Evolutionary conservation across 2,113 vertebrate species (phyloP).

Genomic region (Muntiacus muntjak): DNA sequence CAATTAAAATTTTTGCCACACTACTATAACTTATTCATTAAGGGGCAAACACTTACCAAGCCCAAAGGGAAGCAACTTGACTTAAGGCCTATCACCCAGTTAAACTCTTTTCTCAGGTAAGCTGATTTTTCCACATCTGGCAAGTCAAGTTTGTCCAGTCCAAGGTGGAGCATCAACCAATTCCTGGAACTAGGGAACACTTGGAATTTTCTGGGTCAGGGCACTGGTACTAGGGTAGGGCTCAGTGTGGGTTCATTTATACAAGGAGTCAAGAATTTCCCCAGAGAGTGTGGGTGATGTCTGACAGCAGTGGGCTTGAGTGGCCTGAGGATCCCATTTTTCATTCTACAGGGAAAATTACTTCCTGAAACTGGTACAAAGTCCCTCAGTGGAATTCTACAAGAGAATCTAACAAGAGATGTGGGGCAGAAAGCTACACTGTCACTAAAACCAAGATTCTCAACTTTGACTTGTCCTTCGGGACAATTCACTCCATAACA

Average conservation of each 20-base stretch:
- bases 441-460: neutral
- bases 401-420: neutral
- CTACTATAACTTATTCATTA: neutral
- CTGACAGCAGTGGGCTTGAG: neutral
- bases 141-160: neutral
- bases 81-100: neutral
- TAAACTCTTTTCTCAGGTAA: neutral
- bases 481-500: neutral
- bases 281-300: neutral
- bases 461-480: neutral
- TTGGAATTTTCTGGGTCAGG: slow-evolving; percentile 30
- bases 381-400: neutral
- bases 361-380: neutral
- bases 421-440: neutral
- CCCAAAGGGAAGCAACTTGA: neutral
- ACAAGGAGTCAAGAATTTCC: neutral
- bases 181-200: neutral
- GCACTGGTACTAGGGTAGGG: neutral
- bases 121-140: neutral
- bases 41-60: neutral
- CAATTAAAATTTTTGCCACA: neutral
- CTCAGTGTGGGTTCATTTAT: slow-evolving; percentile 23
- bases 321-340: neutral
- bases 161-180: slow-evolving; percentile 4
- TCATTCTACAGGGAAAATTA: neutral